Base-by-base conservation (phyloP, 1,140 invertebrate genomes). In the Zaprionus taronus region DNA sequence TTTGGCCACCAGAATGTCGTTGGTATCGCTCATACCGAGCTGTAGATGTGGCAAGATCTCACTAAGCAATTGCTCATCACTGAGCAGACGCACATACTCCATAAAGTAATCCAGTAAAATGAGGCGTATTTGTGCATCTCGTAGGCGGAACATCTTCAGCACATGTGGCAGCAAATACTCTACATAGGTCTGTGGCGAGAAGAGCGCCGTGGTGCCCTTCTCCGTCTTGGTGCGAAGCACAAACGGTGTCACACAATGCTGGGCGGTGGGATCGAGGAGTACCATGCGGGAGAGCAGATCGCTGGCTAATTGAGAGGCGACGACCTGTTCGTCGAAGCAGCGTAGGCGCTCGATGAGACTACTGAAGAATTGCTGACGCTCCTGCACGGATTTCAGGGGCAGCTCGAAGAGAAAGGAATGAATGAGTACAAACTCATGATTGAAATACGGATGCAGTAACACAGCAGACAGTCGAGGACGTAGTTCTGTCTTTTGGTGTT, bases 251-350 rank as follows among this genome's bases (percentile, higher is more conserved):
- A 98, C 94, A 93, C 95, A 94, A 58, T 94, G 93, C 92, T 96
- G 95, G 14, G 97, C 97, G 51, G 96, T 96, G 73, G 94, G 92
- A 93, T 98, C 96, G 28, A 98, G 93, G 41, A 98, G 93, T 28
- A 98, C 97, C 93, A 98, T 95, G 83, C 97, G 94, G 2, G 97
- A 97, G 12, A 98, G 93, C 34, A 98, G 92, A 55, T 96, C 93
- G 49, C 95, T 94, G 55, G 96, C 95, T 34, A 98, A 93, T 92
- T 97, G 96, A 65, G 95, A 95, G 0, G 96, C 97, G 15, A 98
- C 95, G 34, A 96, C 94, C 91, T 95, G 94, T 91, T 97, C 96
- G 69, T 96, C 95, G 91, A 97, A 96, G 76, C 91, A 93, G 91
- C 94, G 94, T 14, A 98, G 92, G 79, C 95, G 94, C 44, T 94